These are phyloP conservation scores for Pantherophis guttatus DNA, from an alignment of 2,113 vertebrate genomes.

Conservation along the genomic window DNA sequence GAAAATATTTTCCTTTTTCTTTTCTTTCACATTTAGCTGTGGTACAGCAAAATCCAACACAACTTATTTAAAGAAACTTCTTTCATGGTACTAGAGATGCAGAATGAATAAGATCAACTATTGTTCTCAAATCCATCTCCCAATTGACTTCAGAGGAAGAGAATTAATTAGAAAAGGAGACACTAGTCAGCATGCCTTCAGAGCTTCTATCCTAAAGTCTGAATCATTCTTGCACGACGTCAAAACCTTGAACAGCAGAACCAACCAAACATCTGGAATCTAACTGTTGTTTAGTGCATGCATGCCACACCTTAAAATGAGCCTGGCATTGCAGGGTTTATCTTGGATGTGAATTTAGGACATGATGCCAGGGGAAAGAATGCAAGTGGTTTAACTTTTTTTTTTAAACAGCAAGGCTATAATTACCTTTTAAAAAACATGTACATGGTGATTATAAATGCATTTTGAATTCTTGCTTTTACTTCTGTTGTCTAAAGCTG, in stretches of 20 bases:
- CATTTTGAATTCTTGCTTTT: neutral
- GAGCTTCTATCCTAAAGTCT: neutral
- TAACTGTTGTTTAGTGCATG: accelerated
- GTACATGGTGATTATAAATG: neutral
- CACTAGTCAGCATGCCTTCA: neutral
- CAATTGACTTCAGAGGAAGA: neutral
- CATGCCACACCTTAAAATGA: neutral
- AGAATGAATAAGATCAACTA: neutral
- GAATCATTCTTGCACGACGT: neutral
- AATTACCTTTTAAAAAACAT: neutral
- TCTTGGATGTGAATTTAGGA: neutral
- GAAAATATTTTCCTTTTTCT: neutral
- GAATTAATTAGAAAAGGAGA: neutral
- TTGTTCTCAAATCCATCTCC: neutral
- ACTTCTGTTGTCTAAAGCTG: neutral
- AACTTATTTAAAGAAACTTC: neutral
- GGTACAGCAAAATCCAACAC: neutral
- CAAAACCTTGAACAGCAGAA: neutral
- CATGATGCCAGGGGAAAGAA: neutral
- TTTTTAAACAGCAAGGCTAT: neutral
- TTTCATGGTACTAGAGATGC: neutral
- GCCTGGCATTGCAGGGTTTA: neutral
- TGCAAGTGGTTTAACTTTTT: too few species aligned
- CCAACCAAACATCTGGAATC: neutral
- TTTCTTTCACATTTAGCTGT: neutral